These are phyloP conservation scores for Tarsius wallacei DNA, from an alignment of 2,797 vertebrate species.

Conservation along the genomic window DNA sequence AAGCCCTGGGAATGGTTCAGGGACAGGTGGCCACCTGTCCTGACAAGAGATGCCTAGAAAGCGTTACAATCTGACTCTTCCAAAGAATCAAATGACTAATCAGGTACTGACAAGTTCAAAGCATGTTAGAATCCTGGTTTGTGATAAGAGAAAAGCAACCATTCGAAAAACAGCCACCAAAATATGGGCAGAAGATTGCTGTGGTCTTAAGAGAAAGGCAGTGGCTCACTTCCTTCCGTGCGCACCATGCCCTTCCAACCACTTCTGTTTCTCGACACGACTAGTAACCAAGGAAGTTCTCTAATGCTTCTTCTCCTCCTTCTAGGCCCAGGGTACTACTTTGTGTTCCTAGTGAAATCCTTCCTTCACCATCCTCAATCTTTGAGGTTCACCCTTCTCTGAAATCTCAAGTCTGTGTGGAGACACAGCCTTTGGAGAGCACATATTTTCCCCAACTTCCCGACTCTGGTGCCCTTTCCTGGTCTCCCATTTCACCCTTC, in stretches of 20 bases:
- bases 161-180: constrained; percentile 89
- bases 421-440: neutral
- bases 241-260: constrained; percentile 87
- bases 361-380: neutral
- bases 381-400: neutral
- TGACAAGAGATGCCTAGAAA: neutral
- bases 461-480: neutral
- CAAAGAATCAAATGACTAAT: neutral
- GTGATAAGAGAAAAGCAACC: constrained; percentile 82
- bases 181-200: constrained; percentile 88
- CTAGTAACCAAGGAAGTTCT: constrained; percentile 89
- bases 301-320: constrained; percentile 69
- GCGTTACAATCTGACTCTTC: neutral
- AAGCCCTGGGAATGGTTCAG: neutral
- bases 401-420: neutral
- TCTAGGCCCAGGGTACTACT: neutral
- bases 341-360: constrained; percentile 3
- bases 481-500: neutral
- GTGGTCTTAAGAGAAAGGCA: constrained; percentile 87
- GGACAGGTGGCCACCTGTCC: neutral
- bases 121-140: constrained; percentile 75
- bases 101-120: constrained; percentile 39
- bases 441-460: neutral
- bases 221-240: constrained; percentile 90
- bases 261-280: constrained; percentile 90